Conservation (phyloP, 2,888 invertebrate genomes). For the Nephrotoma flavescens region DNA sequence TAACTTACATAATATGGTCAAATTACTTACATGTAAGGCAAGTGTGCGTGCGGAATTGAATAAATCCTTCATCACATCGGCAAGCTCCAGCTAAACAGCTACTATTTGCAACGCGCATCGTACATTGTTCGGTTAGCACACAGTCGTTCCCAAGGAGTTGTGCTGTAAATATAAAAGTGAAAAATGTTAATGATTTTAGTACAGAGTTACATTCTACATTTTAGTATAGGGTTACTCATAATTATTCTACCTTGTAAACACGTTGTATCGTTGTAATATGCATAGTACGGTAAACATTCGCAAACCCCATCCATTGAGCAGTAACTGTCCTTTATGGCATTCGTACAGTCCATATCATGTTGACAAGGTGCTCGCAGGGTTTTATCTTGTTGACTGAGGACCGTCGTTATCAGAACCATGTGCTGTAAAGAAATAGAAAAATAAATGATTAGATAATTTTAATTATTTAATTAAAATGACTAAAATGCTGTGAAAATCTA, state of each 20-base stretch:
- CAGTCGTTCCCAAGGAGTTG: slow-evolving; percentile 74
- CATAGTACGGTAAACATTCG: slow-evolving; percentile 69
- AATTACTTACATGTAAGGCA: slow-evolving; percentile 72
- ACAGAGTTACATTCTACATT: not conserved
- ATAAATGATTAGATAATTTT: too few species aligned
- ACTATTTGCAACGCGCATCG: slow-evolving; percentile 77
- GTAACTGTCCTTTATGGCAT: slow-evolving; percentile 32
- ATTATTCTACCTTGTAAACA: slow-evolving; percentile 65
- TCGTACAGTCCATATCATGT: slow-evolving; percentile 34
- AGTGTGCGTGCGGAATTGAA: slow-evolving; percentile 79
- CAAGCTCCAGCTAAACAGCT: slow-evolving; percentile 72
- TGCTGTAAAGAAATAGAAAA: not conserved
- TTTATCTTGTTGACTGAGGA: slow-evolving; percentile 9
- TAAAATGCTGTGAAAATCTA: too few species aligned
- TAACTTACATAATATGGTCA: not conserved
- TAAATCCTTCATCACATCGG: slow-evolving; percentile 67
- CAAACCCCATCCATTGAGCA: slow-evolving; percentile 46
- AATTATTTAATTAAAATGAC: too few species aligned
- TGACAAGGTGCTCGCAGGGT: slow-evolving; percentile 28
- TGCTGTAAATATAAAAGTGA: slow-evolving; percentile 40
- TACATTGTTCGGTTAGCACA: slow-evolving; percentile 68
- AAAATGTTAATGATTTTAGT: not conserved
- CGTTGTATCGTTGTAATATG: slow-evolving; percentile 57
- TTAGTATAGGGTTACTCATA: not conserved
- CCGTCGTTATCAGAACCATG: slow-evolving; percentile 12